Evolutionary conservation across 2,113 vertebrate species (phyloP).

Genomic region (Gallinago media): DNA sequence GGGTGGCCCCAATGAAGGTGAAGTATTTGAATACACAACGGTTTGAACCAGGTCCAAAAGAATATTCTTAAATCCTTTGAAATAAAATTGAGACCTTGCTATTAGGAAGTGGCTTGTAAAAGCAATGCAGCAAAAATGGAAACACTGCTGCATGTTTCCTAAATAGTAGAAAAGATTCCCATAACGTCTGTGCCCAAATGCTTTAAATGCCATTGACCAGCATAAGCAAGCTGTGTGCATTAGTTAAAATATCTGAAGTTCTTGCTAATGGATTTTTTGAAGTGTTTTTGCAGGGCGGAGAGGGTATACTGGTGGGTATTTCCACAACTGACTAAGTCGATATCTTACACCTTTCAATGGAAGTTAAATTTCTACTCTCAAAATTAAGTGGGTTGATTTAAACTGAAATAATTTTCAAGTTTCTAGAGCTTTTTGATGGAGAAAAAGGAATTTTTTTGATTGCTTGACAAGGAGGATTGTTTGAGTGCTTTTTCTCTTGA

Average conservation of each 20-base stretch:
- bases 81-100: neutral
- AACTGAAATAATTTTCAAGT: neutral
- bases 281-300: rapidly evolving
- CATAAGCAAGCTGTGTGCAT: neutral
- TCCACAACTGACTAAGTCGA: neutral
- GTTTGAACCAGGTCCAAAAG: neutral
- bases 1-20: neutral
- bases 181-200: neutral
- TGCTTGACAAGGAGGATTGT: neutral
- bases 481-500: neutral
- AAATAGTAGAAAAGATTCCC: neutral
- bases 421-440: neutral
- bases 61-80: neutral
- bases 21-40: neutral
- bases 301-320: neutral
- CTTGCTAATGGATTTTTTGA: neutral
- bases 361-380: neutral
- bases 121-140: neutral
- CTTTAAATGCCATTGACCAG: neutral
- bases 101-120: neutral
- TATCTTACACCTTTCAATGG: neutral
- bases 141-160: neutral
- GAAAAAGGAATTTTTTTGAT: neutral
- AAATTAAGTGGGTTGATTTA: neutral
- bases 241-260: neutral